These are phyloP conservation scores for Thalassaphorura encarpata DNA, from an alignment of 1,140 invertebrate species.

Conservation along the genomic window DNA sequence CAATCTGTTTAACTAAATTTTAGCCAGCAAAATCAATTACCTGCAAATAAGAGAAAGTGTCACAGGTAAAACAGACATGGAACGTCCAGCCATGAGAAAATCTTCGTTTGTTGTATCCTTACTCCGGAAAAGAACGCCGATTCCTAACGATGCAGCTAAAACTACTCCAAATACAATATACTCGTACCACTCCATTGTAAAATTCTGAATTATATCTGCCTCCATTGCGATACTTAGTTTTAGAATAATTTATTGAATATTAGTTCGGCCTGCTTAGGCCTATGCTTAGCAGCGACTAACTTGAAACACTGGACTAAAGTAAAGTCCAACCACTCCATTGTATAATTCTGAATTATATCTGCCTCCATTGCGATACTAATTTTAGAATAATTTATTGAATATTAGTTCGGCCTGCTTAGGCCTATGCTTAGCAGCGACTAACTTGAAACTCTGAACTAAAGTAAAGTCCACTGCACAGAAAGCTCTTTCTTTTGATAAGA, in stretches of 20 bases:
- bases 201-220: background rate
- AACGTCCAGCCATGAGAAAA: slow-evolving; percentile 21
- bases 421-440: too few species aligned
- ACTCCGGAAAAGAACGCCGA: slow-evolving; percentile 41
- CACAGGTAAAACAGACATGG: slow-evolving; percentile 12
- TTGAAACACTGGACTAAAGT: too few species aligned
- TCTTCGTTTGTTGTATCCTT: slow-evolving; percentile 39
- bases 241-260: background rate
- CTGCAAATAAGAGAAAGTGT: slow-evolving; percentile 22
- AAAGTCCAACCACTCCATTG: slow-evolving; percentile 16
- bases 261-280: too few species aligned
- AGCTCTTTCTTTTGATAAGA: too few species aligned
- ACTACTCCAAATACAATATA: slow-evolving; percentile 24
- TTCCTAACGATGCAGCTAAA: slow-evolving; percentile 36
- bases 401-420: too few species aligned
- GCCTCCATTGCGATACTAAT: background rate
- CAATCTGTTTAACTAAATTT: too few species aligned
- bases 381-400: background rate
- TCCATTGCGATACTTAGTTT: background rate
- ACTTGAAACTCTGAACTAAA: too few species aligned
- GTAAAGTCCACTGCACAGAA: slow-evolving; percentile 25
- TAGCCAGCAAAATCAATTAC: too few species aligned
- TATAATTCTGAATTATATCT: background rate
- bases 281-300: too few species aligned
- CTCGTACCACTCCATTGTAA: slow-evolving; percentile 9